Evolutionary conservation across 2,797 vertebrate species (phyloP), one percentile per base, ranked within the genome.

Genomic region (Anguilla obscura): DNA sequence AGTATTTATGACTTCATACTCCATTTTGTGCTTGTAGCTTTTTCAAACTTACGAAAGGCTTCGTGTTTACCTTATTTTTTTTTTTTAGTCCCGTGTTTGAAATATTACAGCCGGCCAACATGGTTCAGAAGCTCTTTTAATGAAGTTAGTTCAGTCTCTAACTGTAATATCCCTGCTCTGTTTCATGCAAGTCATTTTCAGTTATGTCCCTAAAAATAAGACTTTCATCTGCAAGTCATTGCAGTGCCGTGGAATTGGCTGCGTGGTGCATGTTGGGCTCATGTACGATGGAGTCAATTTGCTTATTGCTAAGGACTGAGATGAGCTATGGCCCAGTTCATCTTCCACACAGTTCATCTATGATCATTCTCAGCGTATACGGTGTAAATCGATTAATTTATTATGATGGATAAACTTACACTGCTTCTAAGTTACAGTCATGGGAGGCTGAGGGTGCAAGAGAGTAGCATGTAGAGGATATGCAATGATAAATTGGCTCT

Each of bases 1-100:
- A 90, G 93, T 92, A 95, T 94, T 93, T 63, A 85, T 93, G 94
- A 94, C 93, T 92, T 92, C 80, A 89, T 88, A 90, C 63, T 86
- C 80, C 87, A 90, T 63, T 92, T 94, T 95, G 95, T 96, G 84
- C 50, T 18, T 69, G 56, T 66, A 63, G 71, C 80, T 89, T 87
- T 87, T 88, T 58, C 52, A 48, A 85, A 69, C 56, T 36, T 27
- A 24, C 10, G 27, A 27, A 27, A 33, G 7, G 30, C 27, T 74
- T 74, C 10, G 10, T 8, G 9, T 33, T 33, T 86, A 91, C 88
- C 89, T 89, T 2, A 71, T n/a, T n/a, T n/a, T 30, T 30, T 33
- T 0, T 71, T 33, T 54, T 85, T 63, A 63, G 56, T 12, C n/a
- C 56, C 50, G 30, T 60, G 24, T 18, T 6, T 27, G 48, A 33